A percentile compares a stretch with the other conserved stretches of the same genome.
Evolutionary conservation across 1,140 invertebrate species (phyloP).

Genomic region (Carposina sasakii): DNA sequence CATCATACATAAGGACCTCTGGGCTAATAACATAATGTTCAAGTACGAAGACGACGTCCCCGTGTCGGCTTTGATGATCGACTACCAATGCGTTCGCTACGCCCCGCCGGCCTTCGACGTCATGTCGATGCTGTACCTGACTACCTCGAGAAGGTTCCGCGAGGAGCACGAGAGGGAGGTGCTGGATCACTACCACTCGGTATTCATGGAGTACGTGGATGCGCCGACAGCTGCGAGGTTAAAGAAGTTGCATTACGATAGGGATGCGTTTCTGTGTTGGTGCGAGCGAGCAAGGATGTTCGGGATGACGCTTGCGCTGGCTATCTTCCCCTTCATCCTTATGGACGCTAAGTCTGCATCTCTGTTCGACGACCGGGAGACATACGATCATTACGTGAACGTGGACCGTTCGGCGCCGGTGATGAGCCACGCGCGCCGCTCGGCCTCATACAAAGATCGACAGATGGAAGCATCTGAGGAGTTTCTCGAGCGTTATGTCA

Average conservation of each 20-base stretch:
- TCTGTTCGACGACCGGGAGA: constrained; percentile 46
- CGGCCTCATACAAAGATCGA: constrained; percentile 25
- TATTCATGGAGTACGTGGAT: constrained; percentile 37
- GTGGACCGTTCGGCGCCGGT: constrained; percentile 47
- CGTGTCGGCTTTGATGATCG: constrained; percentile 51
- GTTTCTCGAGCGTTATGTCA: constrained; percentile 41
- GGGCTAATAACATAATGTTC: constrained; percentile 70
- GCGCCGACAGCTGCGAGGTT: constrained; percentile 31
- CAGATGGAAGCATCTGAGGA: constrained; percentile 43
- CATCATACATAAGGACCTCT: constrained; percentile 69
- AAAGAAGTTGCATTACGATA: constrained; percentile 32
- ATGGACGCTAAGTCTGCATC: constrained; percentile 40
- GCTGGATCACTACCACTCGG: constrained; percentile 46
- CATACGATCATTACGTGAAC: constrained; percentile 26
- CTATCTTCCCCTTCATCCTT: constrained; percentile 40
- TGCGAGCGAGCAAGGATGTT: constrained; percentile 41
- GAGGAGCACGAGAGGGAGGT: constrained; percentile 38
- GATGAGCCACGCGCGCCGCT: constrained; percentile 26
- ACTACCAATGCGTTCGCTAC: constrained; percentile 63
- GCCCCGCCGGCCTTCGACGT: constrained; percentile 64
- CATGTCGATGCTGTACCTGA: constrained; percentile 53
- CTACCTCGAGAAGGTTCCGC: constrained; percentile 48
- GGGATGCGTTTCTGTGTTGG: constrained; percentile 30
- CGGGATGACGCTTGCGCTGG: constrained; percentile 29
- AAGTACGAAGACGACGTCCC: constrained; percentile 48